phyloP scores from a whole-genome alignment of 2,113 vertebrate genomes.

The Carettochelys insculpta region DNA sequence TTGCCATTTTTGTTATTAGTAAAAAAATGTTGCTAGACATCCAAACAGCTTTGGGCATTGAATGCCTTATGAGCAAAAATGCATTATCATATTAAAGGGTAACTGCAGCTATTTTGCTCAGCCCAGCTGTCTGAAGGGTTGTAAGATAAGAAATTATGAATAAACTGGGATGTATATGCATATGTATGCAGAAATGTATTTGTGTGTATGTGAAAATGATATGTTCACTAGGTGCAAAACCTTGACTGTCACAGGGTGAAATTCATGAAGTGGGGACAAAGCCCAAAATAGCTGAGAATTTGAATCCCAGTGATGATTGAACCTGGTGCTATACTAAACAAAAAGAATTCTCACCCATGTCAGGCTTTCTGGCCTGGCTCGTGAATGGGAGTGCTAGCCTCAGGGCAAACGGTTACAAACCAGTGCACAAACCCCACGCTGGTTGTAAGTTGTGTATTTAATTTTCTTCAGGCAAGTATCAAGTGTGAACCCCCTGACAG shows the following conservation, averaged over 20 bases:
- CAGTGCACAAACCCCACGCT: not conserved
- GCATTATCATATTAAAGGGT: not conserved
- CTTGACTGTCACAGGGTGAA: not conserved
- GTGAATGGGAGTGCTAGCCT: not conserved
- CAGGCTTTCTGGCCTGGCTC: not conserved
- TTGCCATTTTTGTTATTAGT: constrained; percentile 9
- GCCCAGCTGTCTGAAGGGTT: constrained; percentile 15
- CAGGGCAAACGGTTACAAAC: not conserved
- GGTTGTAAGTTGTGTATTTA: not conserved
- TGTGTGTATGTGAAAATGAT: not conserved
- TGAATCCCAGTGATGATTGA: not conserved
- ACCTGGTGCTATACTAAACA: not conserved
- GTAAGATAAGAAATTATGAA: not conserved
- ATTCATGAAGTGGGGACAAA: not conserved
- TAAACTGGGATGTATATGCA: accelerated
- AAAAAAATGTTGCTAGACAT: constrained; percentile 2
- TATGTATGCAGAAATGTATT: not conserved
- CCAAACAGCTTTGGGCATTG: not conserved
- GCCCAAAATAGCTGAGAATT: not conserved
- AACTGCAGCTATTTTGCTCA: not conserved
- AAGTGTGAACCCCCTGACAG: not conserved
- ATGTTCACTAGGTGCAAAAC: not conserved
- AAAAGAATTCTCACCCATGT: not conserved
- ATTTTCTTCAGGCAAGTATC: not conserved
- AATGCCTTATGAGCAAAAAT: not conserved